Base-by-base conservation (phyloP, 2,888 invertebrate species). In the Nemurella pictetii region DNA sequence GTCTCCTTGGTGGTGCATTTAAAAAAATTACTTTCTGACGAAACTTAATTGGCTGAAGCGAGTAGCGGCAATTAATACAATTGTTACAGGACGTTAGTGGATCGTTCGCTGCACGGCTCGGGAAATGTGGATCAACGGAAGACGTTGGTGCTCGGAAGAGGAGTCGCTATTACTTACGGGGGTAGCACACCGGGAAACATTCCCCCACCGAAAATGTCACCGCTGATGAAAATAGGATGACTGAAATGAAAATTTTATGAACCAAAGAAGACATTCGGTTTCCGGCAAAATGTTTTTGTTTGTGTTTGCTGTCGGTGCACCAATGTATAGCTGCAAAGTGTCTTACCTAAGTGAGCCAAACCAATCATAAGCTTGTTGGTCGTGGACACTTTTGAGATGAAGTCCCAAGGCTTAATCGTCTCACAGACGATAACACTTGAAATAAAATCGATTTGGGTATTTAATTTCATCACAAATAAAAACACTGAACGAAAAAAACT, bases 161-260 rank as follows among this genome's bases (percentile, higher is more conserved):
- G 55, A 55, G 20, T 55, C 55, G 55, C 55, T 55, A 55, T 55
- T 78, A 86, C 85, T 85, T 86, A 85, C 86, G 80, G 84, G 86
- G 86, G 80, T 84, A 85, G 85, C 87, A 87, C 84, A 86, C 87
- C 83, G 86, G 86, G 55, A 85, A 85, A 85, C 87, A 87, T 85
- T 87, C 87, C 81, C 85, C 86, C 55, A 85, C 85, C 32, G 86
- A 75, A 28, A 85, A 85, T 25, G 85, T 83, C 82, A 86, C 80
- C 75, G 84, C 80, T 36, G 84, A 85, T 30, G 86, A 85, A 80
- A 86, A 84, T 55, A 86, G 85, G 84, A 87, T 80, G 74, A 87
- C 87, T 87, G 87, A 32, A 86, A 87, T 81, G 84, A 84, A 82
- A 86, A 78, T 80, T 84, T 86, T 77, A 86, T 78, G 77, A 55